phyloP scores from a whole-genome alignment of 2,888 invertebrate species.

The Sthenelais limicola region DNA sequence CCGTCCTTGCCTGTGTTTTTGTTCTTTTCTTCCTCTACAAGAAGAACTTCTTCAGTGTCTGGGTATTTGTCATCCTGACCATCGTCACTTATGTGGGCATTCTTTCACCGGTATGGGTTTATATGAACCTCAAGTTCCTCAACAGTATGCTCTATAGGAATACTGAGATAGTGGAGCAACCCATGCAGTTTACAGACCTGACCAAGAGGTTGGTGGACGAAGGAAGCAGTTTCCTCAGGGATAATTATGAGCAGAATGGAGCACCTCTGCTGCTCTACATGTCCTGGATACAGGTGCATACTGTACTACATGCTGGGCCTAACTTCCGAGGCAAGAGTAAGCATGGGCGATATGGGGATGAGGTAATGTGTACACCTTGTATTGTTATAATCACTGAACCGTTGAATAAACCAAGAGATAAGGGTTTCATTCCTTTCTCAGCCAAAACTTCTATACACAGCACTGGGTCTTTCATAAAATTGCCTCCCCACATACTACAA shows the following conservation, averaged over 20 bases:
- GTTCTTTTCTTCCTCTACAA: too few species aligned
- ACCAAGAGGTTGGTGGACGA: conserved; percentile 65
- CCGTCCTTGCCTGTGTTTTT: too few species aligned
- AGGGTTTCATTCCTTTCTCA: too few species aligned
- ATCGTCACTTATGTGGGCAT: too few species aligned
- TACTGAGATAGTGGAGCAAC: conserved; percentile 71
- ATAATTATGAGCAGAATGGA: conserved; percentile 48
- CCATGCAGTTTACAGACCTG: conserved; percentile 54
- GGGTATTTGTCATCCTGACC: too few species aligned
- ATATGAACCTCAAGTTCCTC: conserved; percentile 35
- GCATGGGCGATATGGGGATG: conserved; percentile 72
- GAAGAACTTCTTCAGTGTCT: too few species aligned
- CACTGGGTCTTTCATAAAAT: too few species aligned
- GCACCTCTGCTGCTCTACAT: conserved; percentile 73
- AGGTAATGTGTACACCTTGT: too few species aligned
- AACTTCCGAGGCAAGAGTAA: conserved; percentile 52
- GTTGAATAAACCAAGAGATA: too few species aligned
- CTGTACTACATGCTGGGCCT: conserved; percentile 73
- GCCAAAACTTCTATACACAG: too few species aligned
- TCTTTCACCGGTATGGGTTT: background rate
- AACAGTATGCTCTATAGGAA: conserved; percentile 65
- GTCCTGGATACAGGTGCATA: conserved; percentile 78
- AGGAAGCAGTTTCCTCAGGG: conserved; percentile 59
- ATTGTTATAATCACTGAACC: too few species aligned
- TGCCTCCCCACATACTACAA: too few species aligned